Conservation (phyloP, 1,140 invertebrate species). For the Pomacea maculata region DNA sequence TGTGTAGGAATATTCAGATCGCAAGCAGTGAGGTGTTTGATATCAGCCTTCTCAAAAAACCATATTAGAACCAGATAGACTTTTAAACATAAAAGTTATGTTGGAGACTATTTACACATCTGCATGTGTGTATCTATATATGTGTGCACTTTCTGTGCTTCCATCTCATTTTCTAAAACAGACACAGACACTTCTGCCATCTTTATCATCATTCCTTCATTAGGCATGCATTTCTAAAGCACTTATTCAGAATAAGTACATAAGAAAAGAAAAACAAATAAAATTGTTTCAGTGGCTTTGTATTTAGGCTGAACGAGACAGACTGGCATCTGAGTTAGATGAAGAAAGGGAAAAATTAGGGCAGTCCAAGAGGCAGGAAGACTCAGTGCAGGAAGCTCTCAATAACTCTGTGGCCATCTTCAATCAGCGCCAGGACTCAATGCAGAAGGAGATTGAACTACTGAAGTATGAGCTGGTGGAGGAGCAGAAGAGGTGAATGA, state of each 20-base stretch:
- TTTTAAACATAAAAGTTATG: too few species aligned
- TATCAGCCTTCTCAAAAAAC: too few species aligned
- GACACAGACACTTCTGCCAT: not conserved
- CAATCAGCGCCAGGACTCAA: conserved; percentile 17
- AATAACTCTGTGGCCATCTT: conserved; percentile 25
- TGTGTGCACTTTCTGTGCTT: too few species aligned
- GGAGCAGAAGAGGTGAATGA: conserved; percentile 12
- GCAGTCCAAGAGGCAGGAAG: conserved; percentile 7
- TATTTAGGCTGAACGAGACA: conserved; percentile 12
- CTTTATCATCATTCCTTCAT: not conserved
- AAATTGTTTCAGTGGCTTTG: not conserved
- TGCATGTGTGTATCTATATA: too few species aligned
- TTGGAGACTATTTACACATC: too few species aligned
- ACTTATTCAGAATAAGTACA: too few species aligned
- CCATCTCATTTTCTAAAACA: not conserved
- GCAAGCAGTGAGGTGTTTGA: too few species aligned
- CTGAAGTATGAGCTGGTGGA: conserved; percentile 14
- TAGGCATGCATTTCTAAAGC: not conserved
- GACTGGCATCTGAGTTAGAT: conserved; percentile 13
- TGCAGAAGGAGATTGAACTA: conserved; percentile 15
- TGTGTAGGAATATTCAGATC: too few species aligned
- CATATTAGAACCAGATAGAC: too few species aligned
- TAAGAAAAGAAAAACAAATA: too few species aligned
- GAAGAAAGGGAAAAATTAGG: conserved; percentile 9
- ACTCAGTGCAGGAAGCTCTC: conserved; percentile 21